These are phyloP conservation scores for Rhagonycha fulva DNA, from an alignment of 2,888 invertebrate genomes.

Conservation along the genomic window DNA sequence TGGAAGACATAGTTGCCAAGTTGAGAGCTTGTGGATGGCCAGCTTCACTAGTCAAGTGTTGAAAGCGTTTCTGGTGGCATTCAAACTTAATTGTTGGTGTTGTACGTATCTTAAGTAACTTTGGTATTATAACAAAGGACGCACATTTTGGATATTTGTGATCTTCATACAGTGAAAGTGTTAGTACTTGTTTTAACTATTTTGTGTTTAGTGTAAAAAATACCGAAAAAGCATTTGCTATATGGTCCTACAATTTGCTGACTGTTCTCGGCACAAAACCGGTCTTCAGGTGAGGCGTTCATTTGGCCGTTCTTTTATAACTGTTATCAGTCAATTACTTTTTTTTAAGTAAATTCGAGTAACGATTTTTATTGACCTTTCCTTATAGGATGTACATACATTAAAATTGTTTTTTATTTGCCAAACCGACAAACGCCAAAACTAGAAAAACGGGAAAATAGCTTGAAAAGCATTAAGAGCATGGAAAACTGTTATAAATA, in stretches of 20 bases:
- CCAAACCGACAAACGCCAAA: neutral
- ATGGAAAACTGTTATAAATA: neutral
- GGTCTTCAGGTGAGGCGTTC: slow-evolving; percentile 47
- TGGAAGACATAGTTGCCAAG: slow-evolving; percentile 24
- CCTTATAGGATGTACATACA: slow-evolving; percentile 1
- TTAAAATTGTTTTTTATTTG: neutral
- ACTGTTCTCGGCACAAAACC: slow-evolving; percentile 35
- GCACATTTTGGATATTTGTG: neutral
- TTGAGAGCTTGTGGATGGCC: slow-evolving; percentile 27
- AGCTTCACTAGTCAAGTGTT: slow-evolving; percentile 23
- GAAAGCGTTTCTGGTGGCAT: slow-evolving; percentile 31
- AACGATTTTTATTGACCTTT: slow-evolving; percentile 10
- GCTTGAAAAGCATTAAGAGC: neutral
- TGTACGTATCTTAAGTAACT: neutral
- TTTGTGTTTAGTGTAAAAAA: slow-evolving; percentile 8
- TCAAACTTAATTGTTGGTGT: slow-evolving; percentile 19
- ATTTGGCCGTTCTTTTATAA: slow-evolving; percentile 41
- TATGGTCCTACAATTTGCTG: slow-evolving; percentile 7
- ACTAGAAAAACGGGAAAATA: neutral
- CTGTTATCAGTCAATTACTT: slow-evolving; percentile 40
- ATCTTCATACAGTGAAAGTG: neutral
- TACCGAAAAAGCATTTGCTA: neutral
- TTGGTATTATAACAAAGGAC: slow-evolving; percentile 10
- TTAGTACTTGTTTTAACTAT: slow-evolving; percentile 1
- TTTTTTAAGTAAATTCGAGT: slow-evolving; percentile 3